Evolutionary conservation across 2,888 invertebrate species (phyloP), one percentile per base, ranked within the genome.

Genomic region (Napeogenes sylphis): DNA sequence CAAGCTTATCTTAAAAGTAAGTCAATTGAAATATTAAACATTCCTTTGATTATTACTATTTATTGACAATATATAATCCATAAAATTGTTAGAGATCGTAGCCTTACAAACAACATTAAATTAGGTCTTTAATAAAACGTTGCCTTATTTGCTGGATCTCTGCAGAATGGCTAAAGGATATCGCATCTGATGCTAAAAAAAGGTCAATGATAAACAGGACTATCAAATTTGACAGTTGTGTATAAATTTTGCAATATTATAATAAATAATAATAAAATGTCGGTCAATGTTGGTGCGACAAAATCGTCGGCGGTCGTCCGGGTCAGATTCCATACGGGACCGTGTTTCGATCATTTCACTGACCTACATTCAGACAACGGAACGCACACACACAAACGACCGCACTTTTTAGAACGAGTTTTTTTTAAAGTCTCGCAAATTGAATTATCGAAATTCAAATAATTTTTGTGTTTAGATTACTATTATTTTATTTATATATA

Each of bases 281-380:
- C 78, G 80, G 77, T 74, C 79, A 80, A 76, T 80, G 78, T 78
- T 77, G 75, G 73, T 74, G 75, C 76, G 80, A 77, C 78, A 78
- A 75, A 76, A 76, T 83, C 87, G 85, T 86, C 83, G 77, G 78
- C 79, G 78, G 79, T 76, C 81, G 77, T 77, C 71, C 75, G 78
- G 83, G 79, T 86, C 85, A 82, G 81, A 87, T 84, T 84, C 87
- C 89, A 79, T 82, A 84, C 88, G 87, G 87, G 87, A 82, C 87
- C 85, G 80, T 73, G 83, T 84, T 87, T 83, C 86, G 84, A 81
- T 88, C 87, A 87, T 90, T 90, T 89, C 89, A 87, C 89, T 89
- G 89, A 87, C 89, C 87, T 71, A 89, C 87, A 85, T 89, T 84
- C 76, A 72, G 75, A 73, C 71, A 71, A 73, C 76, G 73, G 76